Base-by-base conservation (phyloP, 2,888 invertebrate species). In the Oscheius sp. region DNA sequence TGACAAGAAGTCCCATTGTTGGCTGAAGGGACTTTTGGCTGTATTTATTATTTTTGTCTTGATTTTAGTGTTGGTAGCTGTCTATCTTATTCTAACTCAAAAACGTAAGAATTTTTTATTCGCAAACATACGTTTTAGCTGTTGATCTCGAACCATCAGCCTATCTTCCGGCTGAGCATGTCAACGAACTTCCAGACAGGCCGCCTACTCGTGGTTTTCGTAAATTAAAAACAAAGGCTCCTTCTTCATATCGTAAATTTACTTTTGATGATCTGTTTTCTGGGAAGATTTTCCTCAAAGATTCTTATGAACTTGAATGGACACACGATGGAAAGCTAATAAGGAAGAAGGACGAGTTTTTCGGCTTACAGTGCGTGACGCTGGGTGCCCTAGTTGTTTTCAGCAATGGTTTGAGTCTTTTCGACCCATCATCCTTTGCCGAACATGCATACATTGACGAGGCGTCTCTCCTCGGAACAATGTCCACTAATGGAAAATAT, bases 241-340 rank as follows among this genome's bases (percentile, higher is more conserved):
- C 44, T n/a, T 8, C 28, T 22, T 56, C 66, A 26, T 71, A 75
- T 49, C 33, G 54, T 14, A 66, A 72, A 59, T 74, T 78, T 62
- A 75, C 73, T 1, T 69, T 70, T 49, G 71, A 74, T 30, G 71
- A 75, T 36, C 26, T 75, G 5, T 74, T 74, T 30, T 72, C 75
- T 17, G 71, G 72, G 8, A 74, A 74, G 49, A 57, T 70, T 12
- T 69, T 73, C 12, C 49, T 71, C 9, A 69, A 65, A 38, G 69
- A 72, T 33, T 41, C 20, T 17, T 75, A 71, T 62, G 66, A 69
- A n/a, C 49, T 36, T 17, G 50, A 36, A 1, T 78, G 75, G 75
- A 49, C 69, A 8, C 51, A 67, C 2, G 72, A 78, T 57, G 75
- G 75, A 33, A 67, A 59, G 9, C 62, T 73, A 6, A 36, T 75